Base-by-base conservation (phyloP, 2,888 invertebrate species). In the Bembecia ichneumoniformis region DNA sequence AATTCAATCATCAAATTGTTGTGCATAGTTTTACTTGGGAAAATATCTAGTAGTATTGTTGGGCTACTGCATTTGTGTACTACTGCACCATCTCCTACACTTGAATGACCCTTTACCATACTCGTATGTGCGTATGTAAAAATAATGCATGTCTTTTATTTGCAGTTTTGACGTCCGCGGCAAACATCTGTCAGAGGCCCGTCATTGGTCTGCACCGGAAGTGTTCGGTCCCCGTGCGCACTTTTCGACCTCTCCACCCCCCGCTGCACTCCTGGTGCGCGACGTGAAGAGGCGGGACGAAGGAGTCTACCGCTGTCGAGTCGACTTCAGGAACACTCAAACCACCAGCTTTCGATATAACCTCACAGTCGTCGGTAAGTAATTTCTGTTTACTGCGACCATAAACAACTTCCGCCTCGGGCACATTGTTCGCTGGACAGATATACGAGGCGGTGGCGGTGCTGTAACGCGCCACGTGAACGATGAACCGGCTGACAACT, bases 281-380 rank as follows among this genome's bases (percentile, higher is more conserved):
- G 94, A 95, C 88, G 93, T 96, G 68, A 93, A 94, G 82, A 90
- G 95, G 46, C 92, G 92, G 70, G 96, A 96, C 81, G 95, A 96
- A 77, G 96, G 96, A 66, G 91, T 94, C 62, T 96, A 96, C 88
- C 90, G 96, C 56, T 96, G 96, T 80, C 89, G 96, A 56, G 94
- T 96, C 59, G 96, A 96, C 89, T 96, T 96, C 88, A 90, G 94
- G 57, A 94, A 95, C 78, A 94, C 95, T 57, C 96, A 96, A 82
- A 96, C 96, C 54, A 92, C 95, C 74, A 95, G 94, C 84, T 93
- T 94, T 82, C 91, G 94, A 71, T 95, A 96, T 86, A 95, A 96
- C 84, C 92, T 96, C 68, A 95, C 95, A 56, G 95, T 96, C 60
- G 94, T 96, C 70, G 95, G 96, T 96, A 74, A 93, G 94, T 59